These are phyloP conservation scores for western clawed frog (Xenopus tropicalis) DNA, from an alignment of 2,113 vertebrate species.

Conservation along the genomic window DNA sequence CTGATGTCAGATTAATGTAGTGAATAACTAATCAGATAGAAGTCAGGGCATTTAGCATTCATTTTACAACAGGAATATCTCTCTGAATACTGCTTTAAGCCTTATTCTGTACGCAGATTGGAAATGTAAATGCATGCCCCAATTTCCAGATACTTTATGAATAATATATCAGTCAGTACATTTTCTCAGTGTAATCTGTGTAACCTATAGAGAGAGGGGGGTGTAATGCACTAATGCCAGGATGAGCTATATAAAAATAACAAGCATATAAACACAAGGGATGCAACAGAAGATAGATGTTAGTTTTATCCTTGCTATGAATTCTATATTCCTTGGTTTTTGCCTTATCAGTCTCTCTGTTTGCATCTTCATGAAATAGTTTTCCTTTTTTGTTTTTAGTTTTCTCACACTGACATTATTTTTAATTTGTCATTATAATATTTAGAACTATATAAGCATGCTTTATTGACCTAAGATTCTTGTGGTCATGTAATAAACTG, in stretches of 20 bases:
- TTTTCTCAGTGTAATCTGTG: slow-evolving; percentile 27
- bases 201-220: slow-evolving; percentile 19
- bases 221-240: slow-evolving; percentile 6
- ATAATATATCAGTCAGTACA: slow-evolving; percentile 34
- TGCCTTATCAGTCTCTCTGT: too few relatives aligned
- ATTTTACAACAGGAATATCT: slow-evolving; percentile 27
- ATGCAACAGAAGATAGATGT: not conserved
- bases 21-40: slow-evolving; percentile 32
- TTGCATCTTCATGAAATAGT: too few relatives aligned
- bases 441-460: too few relatives aligned
- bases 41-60: slow-evolving; percentile 33
- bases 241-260: not conserved
- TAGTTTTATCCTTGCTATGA: too few relatives aligned
- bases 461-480: too few relatives aligned
- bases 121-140: slow-evolving; percentile 39
- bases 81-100: slow-evolving; percentile 19
- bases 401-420: too few relatives aligned
- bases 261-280: not conserved
- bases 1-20: slow-evolving; percentile 37
- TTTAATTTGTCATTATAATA: too few relatives aligned
- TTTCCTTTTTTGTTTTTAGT: too few relatives aligned
- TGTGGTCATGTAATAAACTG: too few relatives aligned
- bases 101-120: slow-evolving; percentile 32
- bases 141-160: slow-evolving; percentile 32
- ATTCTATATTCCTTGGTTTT: too few relatives aligned